Percentiles rank a stretch among this genome's conserved stretches.
Evolutionary conservation across 2,113 vertebrate genomes (phyloP).

Genomic region (Hippolais icterina): DNA sequence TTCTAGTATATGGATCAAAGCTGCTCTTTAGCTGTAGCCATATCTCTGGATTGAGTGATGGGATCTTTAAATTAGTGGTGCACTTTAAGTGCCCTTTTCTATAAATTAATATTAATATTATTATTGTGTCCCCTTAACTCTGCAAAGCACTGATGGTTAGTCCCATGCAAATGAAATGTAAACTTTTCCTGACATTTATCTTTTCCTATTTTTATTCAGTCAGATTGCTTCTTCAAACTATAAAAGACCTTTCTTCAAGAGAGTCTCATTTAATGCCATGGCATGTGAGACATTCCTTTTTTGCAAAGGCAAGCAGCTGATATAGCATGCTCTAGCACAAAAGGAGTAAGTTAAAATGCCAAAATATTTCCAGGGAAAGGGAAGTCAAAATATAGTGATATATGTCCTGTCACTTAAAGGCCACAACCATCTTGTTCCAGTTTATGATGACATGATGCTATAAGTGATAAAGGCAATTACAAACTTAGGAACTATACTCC

Average conservation of each 20-base stretch:
- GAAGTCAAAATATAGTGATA: conserved; percentile 51
- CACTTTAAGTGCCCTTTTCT: neutral
- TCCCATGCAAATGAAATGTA: neutral
- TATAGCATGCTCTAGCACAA: conserved; percentile 1
- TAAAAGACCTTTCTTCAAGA: conserved; percentile 32
- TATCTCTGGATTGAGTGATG: neutral
- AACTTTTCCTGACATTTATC: conserved; percentile 9
- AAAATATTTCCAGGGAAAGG: neutral
- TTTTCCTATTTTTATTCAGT: conserved; percentile 6
- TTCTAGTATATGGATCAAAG: neutral
- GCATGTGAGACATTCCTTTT: conserved; percentile 8
- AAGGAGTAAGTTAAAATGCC: conserved; percentile 20
- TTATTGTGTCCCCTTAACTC: neutral
- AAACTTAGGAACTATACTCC: neutral
- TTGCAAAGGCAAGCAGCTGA: conserved; percentile 36
- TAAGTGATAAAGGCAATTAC: neutral
- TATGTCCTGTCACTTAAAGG: conserved; percentile 22
- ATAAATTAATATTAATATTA: neutral
- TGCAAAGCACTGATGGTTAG: neutral
- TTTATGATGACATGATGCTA: neutral
- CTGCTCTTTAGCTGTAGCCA: neutral
- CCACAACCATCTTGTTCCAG: neutral
- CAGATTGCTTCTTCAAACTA: neutral
- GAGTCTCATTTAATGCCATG: neutral
- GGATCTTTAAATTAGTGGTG: neutral